Conservation (phyloP, 2,113 vertebrate species). For the Progne subis region DNA sequence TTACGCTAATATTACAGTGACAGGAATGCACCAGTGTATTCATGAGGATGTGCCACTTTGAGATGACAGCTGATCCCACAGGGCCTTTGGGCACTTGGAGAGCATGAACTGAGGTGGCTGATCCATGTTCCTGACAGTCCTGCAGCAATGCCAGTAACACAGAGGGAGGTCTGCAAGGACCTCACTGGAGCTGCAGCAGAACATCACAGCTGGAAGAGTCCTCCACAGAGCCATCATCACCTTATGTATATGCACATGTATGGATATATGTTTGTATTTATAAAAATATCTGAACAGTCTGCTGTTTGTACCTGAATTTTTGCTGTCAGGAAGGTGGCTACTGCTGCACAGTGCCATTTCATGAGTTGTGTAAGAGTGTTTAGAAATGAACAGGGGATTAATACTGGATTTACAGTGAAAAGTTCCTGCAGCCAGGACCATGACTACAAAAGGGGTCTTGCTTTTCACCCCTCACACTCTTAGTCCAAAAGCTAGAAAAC, state of each 20-base stretch:
- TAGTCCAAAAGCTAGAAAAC: not conserved
- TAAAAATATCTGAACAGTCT: not conserved
- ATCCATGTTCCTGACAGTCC: not conserved
- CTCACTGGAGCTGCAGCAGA: not conserved
- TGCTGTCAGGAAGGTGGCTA: not conserved
- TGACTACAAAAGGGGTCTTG: not conserved
- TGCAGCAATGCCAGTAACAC: not conserved
- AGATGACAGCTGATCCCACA: not conserved
- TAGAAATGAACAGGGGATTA: not conserved
- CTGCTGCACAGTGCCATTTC: not conserved
- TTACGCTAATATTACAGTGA: not conserved
- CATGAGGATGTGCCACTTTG: not conserved
- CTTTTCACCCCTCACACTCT: not conserved
- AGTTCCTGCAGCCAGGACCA: not conserved
- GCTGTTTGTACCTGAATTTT: not conserved
- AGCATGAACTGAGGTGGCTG: not conserved
- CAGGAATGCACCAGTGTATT: not conserved
- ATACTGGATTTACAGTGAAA: not conserved
- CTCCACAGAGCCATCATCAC: rapidly evolving
- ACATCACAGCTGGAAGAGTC: not conserved
- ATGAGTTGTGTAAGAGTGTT: not conserved
- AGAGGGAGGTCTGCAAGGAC: not conserved
- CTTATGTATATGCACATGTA: not conserved
- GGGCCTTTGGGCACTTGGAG: not conserved
- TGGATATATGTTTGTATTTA: not conserved